Percentiles rank a stretch among this genome's conserved stretches.
Evolutionary conservation across 2,888 invertebrate species (phyloP).

Genomic region (Timandra comae): DNA sequence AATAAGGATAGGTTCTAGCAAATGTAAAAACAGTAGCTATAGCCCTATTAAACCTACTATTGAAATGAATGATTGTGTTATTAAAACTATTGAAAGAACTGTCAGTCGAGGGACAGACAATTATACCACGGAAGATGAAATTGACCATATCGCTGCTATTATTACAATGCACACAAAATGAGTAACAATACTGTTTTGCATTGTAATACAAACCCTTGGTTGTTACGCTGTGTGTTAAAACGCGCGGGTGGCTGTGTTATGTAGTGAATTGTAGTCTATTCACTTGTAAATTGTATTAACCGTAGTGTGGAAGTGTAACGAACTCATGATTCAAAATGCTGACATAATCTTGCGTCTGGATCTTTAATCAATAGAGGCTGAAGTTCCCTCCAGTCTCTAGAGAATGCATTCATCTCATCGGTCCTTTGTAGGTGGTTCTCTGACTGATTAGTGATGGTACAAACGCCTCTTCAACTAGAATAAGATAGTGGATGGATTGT

Average conservation of each 20-base stretch:
- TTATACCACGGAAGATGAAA: constrained; percentile 14
- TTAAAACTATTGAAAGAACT: no score
- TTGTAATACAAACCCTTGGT: constrained; percentile 10
- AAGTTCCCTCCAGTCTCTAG: constrained; percentile 5
- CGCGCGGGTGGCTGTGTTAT: not conserved
- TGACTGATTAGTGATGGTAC: constrained; percentile 7
- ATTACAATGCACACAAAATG: constrained; percentile 3
- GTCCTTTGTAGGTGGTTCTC: constrained; percentile 6
- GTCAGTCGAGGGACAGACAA: not conserved
- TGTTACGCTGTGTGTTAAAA: constrained; percentile 7
- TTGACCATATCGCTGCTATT: constrained; percentile 16
- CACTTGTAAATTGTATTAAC: no score
- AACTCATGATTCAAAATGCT: constrained; percentile 5
- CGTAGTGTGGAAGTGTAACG: not conserved
- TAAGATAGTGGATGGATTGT: constrained; percentile 25
- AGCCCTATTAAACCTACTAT: no score
- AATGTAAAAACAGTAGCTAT: no score
- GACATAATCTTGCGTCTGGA: constrained; percentile 19
- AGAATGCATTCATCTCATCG: constrained; percentile 5
- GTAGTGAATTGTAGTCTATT: constrained; percentile 1
- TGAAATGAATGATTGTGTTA: no score
- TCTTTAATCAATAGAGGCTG: constrained; percentile 17
- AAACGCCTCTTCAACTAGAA: constrained; percentile 18
- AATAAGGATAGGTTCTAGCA: no score
- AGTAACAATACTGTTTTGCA: constrained; percentile 4